Evolutionary conservation across 53 echinoderm and acorn worm genomes (phyloP).

Genomic region (Paelopatides confundens): DNA sequence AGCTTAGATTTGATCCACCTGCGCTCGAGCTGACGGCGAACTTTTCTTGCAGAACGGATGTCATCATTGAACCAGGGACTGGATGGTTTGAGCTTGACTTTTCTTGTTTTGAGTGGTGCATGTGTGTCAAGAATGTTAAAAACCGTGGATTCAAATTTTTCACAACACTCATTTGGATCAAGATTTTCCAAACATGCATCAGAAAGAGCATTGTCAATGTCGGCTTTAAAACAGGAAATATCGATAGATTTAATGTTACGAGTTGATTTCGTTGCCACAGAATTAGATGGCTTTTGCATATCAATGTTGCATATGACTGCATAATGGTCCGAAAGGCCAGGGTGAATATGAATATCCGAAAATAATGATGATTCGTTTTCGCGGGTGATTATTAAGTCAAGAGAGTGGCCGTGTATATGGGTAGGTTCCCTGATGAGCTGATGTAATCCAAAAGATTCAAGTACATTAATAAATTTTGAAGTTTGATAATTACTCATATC

Average conservation of each 20-base stretch:
- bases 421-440: slow-evolving; percentile 37
- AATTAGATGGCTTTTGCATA: neutral
- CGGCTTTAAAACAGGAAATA: neutral
- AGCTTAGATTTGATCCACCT: neutral
- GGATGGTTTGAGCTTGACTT: neutral
- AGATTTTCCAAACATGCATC: neutral
- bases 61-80: neutral
- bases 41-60: neutral
- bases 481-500: slow-evolving; percentile 5
- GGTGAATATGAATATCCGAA: neutral
- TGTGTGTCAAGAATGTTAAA: neutral
- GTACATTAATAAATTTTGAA: neutral
- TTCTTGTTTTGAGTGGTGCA: neutral
- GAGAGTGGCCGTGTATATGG: slow-evolving; percentile 28
- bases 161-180: neutral
- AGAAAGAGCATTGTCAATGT: neutral
- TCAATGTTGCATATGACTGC: neutral
- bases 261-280: neutral
- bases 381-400: slow-evolving; percentile 50
- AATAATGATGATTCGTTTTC: neutral
- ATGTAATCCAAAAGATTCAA: neutral
- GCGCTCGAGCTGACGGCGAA: neutral
- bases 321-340: slow-evolving; percentile 9
- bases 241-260: neutral
- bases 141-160: neutral